Percentiles rank a stretch among this genome's conserved stretches.
Conservation (phyloP, 2,113 vertebrate genomes). For the Chinchilla lanigera region DNA sequence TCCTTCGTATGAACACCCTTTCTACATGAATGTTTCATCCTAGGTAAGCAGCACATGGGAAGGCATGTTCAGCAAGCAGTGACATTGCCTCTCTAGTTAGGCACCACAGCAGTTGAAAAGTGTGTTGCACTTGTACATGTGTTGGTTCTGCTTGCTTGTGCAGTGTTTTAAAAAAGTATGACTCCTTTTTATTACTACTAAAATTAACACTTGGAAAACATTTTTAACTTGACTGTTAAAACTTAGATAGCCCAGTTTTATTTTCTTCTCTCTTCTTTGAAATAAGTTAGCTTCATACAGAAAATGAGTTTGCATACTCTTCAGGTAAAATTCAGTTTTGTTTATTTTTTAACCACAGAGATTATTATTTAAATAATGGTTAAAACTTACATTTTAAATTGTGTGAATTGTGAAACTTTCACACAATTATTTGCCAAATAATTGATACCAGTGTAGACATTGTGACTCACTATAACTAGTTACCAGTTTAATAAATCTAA, state of each 20-base stretch:
- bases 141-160: background rate
- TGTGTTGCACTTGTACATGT: background rate
- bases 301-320: background rate
- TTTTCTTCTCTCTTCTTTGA: background rate
- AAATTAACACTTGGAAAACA: background rate
- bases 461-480: background rate
- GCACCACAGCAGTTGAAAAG: background rate
- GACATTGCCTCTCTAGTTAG: background rate
- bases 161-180: background rate
- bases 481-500: background rate
- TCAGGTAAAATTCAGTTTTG: background rate
- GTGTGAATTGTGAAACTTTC: background rate
- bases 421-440: background rate
- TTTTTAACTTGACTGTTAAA: background rate
- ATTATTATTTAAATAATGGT: too few relatives aligned
- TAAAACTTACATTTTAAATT: background rate
- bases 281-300: background rate
- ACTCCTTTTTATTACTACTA: background rate
- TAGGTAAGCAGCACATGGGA: background rate
- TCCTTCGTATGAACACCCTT: background rate
- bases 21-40: background rate
- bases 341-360: too few relatives aligned
- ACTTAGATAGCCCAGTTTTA: background rate
- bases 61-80: rapidly evolving
- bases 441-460: background rate